Conservation (phyloP, 2,797 vertebrate genomes). For the Cacajao melanocephalus region DNA sequence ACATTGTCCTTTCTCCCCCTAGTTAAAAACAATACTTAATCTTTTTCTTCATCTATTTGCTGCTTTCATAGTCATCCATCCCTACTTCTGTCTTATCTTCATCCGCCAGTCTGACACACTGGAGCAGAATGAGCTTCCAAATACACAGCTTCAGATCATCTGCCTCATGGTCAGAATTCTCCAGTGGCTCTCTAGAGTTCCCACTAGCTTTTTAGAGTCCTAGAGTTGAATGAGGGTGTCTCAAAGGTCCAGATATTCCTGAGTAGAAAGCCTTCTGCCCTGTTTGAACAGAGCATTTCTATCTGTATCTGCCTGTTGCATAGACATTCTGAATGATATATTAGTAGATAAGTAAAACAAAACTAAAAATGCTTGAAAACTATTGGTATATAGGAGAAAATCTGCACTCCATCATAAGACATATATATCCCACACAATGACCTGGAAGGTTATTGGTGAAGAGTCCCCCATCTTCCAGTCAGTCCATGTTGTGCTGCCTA, state of each 20-base stretch:
- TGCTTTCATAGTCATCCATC: not conserved
- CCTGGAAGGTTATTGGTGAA: not conserved
- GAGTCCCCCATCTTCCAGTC: not conserved
- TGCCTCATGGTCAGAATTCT: not conserved
- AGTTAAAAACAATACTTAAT: not conserved
- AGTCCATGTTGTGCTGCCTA: too few relatives aligned
- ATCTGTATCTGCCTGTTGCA: not conserved
- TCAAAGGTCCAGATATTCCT: accelerated
- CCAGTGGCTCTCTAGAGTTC: not conserved
- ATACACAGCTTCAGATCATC: not conserved
- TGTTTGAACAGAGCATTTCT: not conserved
- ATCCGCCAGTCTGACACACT: not conserved
- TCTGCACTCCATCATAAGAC: not conserved
- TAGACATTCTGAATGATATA: not conserved
- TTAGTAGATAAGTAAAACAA: not conserved
- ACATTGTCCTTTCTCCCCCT: not conserved
- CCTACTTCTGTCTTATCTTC: not conserved
- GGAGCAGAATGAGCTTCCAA: not conserved
- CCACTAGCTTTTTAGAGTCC: not conserved
- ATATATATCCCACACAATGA: too few relatives aligned
- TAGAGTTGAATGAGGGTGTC: not conserved
- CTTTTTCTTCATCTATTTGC: not conserved
- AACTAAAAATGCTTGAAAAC: not conserved
- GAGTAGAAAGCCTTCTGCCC: not conserved
- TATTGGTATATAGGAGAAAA: not conserved